A percentile compares a stretch with the other conserved stretches of the same genome.
Conservation (phyloP, 2,113 vertebrate genomes). For the Meriones unguiculatus region DNA sequence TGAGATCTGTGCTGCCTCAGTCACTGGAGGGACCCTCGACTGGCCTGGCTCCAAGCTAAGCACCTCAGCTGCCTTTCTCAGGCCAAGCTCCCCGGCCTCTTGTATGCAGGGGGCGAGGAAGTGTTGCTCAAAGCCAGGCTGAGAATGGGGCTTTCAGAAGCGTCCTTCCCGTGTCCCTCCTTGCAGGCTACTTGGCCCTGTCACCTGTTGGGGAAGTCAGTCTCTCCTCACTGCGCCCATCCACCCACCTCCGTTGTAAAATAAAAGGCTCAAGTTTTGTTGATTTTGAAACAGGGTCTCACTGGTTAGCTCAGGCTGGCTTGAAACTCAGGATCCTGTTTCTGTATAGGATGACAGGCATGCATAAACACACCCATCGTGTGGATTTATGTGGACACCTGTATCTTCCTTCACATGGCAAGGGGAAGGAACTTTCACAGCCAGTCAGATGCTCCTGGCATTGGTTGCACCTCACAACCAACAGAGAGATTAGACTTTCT, state of each 20-base stretch:
- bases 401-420: fast-evolving
- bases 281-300: not conserved
- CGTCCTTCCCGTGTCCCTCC: not conserved
- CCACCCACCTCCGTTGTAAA: not conserved
- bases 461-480: not conserved
- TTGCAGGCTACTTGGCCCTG: fast-evolving
- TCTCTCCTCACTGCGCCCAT: not conserved
- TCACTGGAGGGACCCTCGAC: not conserved
- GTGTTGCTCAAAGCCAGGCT: not conserved
- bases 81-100: fast-evolving
- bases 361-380: not conserved
- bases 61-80: not conserved
- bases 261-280: not conserved
- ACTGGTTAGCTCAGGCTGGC: not conserved
- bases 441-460: not conserved
- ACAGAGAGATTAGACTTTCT: not conserved
- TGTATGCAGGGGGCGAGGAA: not conserved
- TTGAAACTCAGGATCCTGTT: not conserved
- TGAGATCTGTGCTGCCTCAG: not conserved
- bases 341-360: not conserved
- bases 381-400: not conserved
- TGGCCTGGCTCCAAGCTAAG: not conserved
- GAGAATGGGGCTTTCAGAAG: not conserved
- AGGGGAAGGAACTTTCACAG: not conserved
- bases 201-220: not conserved